Base-by-base conservation (phyloP, 1,140 invertebrate species). In the Neomicropteryx cornuta region DNA sequence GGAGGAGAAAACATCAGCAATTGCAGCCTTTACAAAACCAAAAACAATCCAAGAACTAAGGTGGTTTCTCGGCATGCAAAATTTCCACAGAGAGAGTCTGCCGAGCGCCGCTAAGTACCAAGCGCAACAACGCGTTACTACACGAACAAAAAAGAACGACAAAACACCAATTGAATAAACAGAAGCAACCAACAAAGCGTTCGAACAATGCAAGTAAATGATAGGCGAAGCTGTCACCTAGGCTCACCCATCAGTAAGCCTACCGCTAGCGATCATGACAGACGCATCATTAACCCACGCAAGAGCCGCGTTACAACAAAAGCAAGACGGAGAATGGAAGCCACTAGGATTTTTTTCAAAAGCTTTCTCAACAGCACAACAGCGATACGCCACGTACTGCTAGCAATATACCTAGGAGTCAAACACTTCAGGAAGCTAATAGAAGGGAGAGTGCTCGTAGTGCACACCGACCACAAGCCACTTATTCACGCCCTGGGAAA, bases 61-160 rank as follows among this genome's bases (percentile, higher is more conserved):
- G 16, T 37, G 48, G 6, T 70, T 68, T 41, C 31, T 69, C 1
- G 64, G 56, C 1, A 55, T 62, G 45, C 36, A 60, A 0, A 62
- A 61, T 31, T 62, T 52, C 43, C 60, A 60, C 37, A 35, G 47
- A 18, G 19, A 38, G 10, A 54, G 38, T 31, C 28, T 57, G 1
- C 46, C 45, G 2, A 32, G 48, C 17, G 48, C 49, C 3, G 44
- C 50, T 3, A 24, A 49, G 14, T 5, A 11, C 19, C 23, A 24
- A 19, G 33, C 33, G 6, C 33, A 13, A 1, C 39, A 14, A 44
- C 11, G 38, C 43, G 3, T 38, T 45, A 6, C 21, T 40, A 6
- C 27, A 18, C 8, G 31, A 47, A 16, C 24, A 8, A 46, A 38
- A 35, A 43, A 40, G 18, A 41, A 38, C 22, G 42, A 47, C 21